A percentile compares a stretch with the other conserved stretches of the same genome.
phyloP scores from a whole-genome alignment of 2,113 vertebrate genomes.

The Orthochromis malagaraziensis region DNA sequence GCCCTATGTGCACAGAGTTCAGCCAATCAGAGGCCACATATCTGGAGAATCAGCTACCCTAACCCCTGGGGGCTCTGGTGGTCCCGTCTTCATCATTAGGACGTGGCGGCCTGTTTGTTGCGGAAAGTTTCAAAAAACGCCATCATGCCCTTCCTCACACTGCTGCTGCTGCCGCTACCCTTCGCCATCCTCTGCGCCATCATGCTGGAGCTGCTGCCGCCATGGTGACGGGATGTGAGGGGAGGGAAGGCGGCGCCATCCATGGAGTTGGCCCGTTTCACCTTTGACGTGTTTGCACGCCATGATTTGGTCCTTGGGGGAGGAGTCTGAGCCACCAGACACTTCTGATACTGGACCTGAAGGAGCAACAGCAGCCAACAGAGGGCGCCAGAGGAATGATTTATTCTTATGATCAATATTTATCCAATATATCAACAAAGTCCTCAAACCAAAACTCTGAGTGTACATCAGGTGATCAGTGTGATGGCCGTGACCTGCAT shows the following conservation, averaged over 20 bases:
- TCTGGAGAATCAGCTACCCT: neutral
- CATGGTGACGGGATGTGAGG: neutral
- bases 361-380: neutral
- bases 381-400: neutral
- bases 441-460: neutral
- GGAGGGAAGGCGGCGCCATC: conserved; percentile 67
- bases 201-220: neutral
- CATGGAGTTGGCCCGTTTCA: conserved; percentile 77
- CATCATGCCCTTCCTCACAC: conserved; percentile 78
- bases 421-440: neutral
- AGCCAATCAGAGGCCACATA: fast-evolving
- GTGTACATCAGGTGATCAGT: neutral
- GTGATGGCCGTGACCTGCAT: fast-evolving
- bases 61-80: neutral
- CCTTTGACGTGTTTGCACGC: conserved; percentile 61
- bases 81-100: neutral
- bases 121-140: conserved; percentile 85
- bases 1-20: neutral
- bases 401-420: neutral
- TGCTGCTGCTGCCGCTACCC: conserved; percentile 15
- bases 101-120: conserved; percentile 73
- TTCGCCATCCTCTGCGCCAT: conserved; percentile 6
- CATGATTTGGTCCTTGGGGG: conserved; percentile 73
- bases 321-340: conserved; percentile 85
- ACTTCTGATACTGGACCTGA: conserved; percentile 94